phyloP scores from a whole-genome alignment of 2,797 vertebrate genomes.

The Psittacula derbiana region DNA sequence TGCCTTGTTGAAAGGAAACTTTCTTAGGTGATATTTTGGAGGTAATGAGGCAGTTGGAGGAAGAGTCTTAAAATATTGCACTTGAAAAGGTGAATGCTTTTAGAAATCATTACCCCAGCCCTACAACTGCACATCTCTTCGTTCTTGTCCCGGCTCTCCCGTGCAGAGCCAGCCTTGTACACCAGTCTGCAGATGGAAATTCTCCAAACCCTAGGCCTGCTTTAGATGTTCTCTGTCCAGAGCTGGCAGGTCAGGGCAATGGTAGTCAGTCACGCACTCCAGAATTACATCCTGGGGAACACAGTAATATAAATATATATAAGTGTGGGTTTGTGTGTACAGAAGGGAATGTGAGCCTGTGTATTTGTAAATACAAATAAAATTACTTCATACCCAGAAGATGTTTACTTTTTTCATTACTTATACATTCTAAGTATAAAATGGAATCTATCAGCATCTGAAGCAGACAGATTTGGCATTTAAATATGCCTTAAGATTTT shows the following conservation, averaged over 20 bases:
- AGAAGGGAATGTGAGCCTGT: rapidly evolving
- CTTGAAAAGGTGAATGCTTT: not conserved
- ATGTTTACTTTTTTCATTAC: not conserved
- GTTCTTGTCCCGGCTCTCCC: not conserved
- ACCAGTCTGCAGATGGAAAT: not conserved
- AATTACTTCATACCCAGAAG: not conserved
- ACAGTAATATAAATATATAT: not conserved
- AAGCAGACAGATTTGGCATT: not conserved
- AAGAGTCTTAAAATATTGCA: not conserved
- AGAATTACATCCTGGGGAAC: not conserved
- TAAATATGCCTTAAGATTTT: not conserved
- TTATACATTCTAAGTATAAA: not conserved
- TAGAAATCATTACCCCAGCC: not conserved
- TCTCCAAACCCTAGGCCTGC: not conserved
- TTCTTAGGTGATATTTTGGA: not conserved
- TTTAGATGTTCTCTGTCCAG: not conserved
- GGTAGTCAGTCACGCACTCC: not conserved
- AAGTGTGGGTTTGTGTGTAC: not conserved
- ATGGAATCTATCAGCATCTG: not conserved
- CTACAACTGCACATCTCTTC: not conserved
- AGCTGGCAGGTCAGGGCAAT: not conserved
- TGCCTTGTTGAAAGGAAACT: not conserved
- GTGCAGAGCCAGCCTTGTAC: not conserved
- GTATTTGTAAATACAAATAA: conserved; percentile 11
- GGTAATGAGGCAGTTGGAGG: not conserved